Base-by-base conservation (phyloP, 2,797 vertebrate genomes). In the Tympanoctomys barrerae region DNA sequence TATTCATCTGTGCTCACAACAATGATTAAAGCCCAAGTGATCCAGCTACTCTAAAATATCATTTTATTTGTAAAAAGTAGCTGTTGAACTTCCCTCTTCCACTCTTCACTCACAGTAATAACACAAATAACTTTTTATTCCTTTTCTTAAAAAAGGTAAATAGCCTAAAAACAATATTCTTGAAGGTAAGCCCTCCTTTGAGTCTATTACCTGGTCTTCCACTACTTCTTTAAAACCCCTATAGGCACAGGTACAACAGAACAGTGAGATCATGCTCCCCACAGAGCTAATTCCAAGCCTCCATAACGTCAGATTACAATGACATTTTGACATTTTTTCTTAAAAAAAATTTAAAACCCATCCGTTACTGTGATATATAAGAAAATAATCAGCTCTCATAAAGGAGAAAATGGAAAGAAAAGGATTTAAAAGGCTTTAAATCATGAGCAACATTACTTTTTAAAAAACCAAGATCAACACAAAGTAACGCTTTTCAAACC, bases 81-180 rank as follows among this genome's bases (percentile, higher is more conserved):
- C 42, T 39, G 12, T 0, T 42, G 14, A 92, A 84, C 31, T 36
- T 28, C 52, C n/a, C 36, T 49, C 70, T 2, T 8, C 52, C 31
- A 82, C 22, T 59, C 61, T 33, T 66, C 59, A 28, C 19, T 62
- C 33, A n/a, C 59, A 70, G 46, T 39, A 71, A 49, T 14, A 42
- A 73, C 70, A 73, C 9, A 86, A 87, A 57, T 33, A 81, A 21
- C 42, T 62, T 31, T 75, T 81, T 87, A 73, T 36, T 42, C n/a
- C 24, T 90, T 89, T 59, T 78, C 28, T 62, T 84, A 89, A 79
- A 89, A 82, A 64, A 26, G 33, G 68, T 85, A 49, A 80, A 89
- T 88, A 80, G 31, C 64, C 87, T 64, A 78, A 89, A 83, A 92
- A 57, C 46, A 62, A 90, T 21, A 59, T 62, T 96, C 8, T 18